phyloP scores from a whole-genome alignment of 37 sponge, comb jelly and placozoan genomes.

The Halichondria panicea region DNA sequence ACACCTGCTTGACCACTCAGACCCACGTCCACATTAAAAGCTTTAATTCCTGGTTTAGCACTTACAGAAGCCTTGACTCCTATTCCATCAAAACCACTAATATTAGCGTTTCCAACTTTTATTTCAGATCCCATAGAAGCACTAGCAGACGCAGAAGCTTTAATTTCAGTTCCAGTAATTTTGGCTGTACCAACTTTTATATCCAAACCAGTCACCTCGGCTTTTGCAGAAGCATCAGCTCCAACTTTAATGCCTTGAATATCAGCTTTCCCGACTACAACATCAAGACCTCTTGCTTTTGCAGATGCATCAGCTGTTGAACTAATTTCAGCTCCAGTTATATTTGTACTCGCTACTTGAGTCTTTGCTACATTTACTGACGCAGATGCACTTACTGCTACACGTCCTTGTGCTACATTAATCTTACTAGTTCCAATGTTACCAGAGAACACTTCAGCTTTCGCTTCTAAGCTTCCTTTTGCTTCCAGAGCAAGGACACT shows the following conservation, averaged over 20 bases:
- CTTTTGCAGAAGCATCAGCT: background rate
- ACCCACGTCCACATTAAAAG: background rate
- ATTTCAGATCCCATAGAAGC: slow-evolving; percentile 1
- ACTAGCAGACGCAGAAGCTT: slow-evolving; percentile 7
- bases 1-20: slow-evolving; percentile 2
- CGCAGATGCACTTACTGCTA: background rate
- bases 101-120: background rate
- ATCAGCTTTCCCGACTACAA: slow-evolving; percentile 2
- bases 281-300: background rate
- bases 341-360: background rate
- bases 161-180: background rate
- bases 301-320: slow-evolving; percentile 10
- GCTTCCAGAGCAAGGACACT: background rate
- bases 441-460: background rate
- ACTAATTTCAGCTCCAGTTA: background rate
- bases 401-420: background rate
- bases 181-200: background rate
- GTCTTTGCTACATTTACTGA: slow-evolving; percentile 4
- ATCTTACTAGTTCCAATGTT: background rate
- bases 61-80: background rate
- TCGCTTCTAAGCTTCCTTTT: background rate
- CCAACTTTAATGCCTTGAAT: background rate
- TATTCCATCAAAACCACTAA: slow-evolving; percentile 3
- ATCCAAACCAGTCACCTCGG: background rate
- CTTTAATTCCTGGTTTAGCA: slow-evolving; percentile 1